Conservation (phyloP, 2,888 invertebrate species). For the Pachydiplax longipennis region DNA sequence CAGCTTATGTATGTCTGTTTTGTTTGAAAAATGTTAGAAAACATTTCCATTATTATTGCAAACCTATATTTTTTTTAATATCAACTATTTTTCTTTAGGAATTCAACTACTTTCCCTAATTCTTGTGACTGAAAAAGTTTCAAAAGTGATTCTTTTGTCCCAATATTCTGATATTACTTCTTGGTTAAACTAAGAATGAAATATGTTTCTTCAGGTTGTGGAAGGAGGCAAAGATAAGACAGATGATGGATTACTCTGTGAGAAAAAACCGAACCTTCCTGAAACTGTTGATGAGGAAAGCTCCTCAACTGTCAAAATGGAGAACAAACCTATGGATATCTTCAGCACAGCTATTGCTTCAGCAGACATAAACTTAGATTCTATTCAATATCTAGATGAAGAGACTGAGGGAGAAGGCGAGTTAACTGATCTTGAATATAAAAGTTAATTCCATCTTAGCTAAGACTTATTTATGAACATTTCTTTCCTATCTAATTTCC, state of each 20-base stretch:
- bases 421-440: neutral
- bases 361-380: slow-evolving; percentile 64
- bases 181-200: neutral
- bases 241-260: neutral
- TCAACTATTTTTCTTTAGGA: too few species aligned
- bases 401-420: slow-evolving; percentile 50
- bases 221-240: neutral
- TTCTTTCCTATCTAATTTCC: neutral
- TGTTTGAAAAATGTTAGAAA: too few species aligned
- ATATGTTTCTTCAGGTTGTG: neutral
- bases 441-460: neutral
- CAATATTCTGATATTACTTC: neutral
- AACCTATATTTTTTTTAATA: too few species aligned
- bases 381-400: slow-evolving; percentile 65
- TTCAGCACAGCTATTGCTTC: slow-evolving; percentile 65
- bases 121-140: neutral
- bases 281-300: slow-evolving; percentile 56
- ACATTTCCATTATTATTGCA: too few species aligned
- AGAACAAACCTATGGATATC: slow-evolving; percentile 61
- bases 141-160: neutral
- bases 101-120: too few species aligned
- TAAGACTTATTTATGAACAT: neutral
- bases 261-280: neutral
- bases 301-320: slow-evolving; percentile 62
- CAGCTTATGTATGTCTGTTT: too few species aligned